Conservation (phyloP, 1,140 invertebrate genomes). For the Oncopeltus fasciatus region DNA sequence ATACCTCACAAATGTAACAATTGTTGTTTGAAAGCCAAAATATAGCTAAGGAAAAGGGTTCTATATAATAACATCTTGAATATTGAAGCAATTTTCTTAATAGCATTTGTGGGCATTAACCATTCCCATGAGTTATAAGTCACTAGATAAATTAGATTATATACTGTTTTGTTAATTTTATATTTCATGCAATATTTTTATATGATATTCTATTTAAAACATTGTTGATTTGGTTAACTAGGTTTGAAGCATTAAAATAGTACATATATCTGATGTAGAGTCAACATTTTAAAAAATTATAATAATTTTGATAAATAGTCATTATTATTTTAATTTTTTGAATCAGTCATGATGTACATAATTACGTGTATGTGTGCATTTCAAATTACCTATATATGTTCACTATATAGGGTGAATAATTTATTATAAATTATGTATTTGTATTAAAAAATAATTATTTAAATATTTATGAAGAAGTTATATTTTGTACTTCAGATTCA, state of each 20-base stretch:
- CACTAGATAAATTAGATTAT: background rate
- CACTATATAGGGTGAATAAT: background rate
- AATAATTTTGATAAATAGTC: too few relatives aligned
- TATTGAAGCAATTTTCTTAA: too few relatives aligned
- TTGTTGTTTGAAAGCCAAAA: too few relatives aligned
- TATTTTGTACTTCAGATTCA: background rate
- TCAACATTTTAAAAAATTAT: too few relatives aligned
- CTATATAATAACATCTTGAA: too few relatives aligned
- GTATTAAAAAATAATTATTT: background rate
- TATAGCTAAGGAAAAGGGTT: too few relatives aligned
- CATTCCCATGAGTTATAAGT: slow-evolving; percentile 4
- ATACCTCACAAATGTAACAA: slow-evolving; percentile 19
- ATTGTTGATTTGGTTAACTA: background rate
- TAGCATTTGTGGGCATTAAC: slow-evolving; percentile 4
- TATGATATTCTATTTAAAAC: background rate
- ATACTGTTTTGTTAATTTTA: background rate
- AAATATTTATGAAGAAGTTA: background rate
- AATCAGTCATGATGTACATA: background rate
- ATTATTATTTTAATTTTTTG: too few relatives aligned
- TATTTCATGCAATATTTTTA: background rate
- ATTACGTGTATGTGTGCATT: background rate
- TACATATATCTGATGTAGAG: too few relatives aligned
- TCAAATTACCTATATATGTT: background rate
- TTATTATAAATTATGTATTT: background rate
- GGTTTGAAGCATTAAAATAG: too few relatives aligned